These are phyloP conservation scores for Drosophila mercatorum DNA, from an alignment of 2,888 invertebrate genomes.

Conservation along the genomic window DNA sequence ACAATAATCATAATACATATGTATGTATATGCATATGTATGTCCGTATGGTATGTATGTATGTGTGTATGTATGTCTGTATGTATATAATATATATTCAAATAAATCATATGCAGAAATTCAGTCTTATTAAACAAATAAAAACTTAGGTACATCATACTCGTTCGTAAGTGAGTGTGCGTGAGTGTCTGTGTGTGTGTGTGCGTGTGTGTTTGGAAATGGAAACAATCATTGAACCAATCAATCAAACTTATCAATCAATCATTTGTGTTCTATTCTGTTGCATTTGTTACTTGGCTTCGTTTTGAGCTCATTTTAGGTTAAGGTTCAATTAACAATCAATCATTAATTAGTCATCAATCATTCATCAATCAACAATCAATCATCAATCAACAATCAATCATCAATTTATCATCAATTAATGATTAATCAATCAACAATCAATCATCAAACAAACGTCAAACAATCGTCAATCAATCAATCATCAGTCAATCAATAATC, in stretches of 20 bases:
- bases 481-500: background rate
- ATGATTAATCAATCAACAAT: background rate
- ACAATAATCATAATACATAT: conserved; percentile 59
- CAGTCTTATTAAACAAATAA: conserved; percentile 83
- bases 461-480: background rate
- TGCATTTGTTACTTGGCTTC: conserved; percentile 10
- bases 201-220: conserved; percentile 20
- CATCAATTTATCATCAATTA: background rate
- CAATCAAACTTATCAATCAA: conserved; percentile 16
- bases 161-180: conserved; percentile 16
- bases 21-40: conserved; percentile 1
- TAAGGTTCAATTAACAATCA: conserved; percentile 12
- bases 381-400: background rate
- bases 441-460: too few relatives aligned
- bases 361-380: background rate
- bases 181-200: conserved; percentile 1
- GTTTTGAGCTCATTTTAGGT: conserved; percentile 3
- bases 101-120: conserved; percentile 78
- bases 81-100: conserved; percentile 26
- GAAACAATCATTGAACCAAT: conserved; percentile 36
- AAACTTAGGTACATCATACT: conserved; percentile 75
- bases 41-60: conserved; percentile 2
- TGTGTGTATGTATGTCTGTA: conserved; percentile 14
- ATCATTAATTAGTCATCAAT: conserved; percentile 8
- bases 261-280: background rate